Evolutionary conservation across 2,113 vertebrate species (phyloP).

Genomic region (Melanerpes aurifrons): DNA sequence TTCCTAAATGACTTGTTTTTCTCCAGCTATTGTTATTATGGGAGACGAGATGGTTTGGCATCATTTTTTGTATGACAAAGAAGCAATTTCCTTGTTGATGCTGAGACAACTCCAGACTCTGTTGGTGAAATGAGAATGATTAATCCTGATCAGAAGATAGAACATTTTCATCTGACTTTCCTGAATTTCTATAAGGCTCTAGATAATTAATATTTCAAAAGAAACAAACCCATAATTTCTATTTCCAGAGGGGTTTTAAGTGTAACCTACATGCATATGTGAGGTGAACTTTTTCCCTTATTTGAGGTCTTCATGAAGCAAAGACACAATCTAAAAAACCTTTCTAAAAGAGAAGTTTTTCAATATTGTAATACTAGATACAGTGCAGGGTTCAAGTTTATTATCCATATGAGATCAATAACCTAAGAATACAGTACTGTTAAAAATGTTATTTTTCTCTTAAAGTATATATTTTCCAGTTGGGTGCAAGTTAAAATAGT

Average conservation of each 20-base stretch:
- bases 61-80: not conserved
- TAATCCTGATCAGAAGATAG: not conserved
- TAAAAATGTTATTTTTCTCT: conserved; percentile 54
- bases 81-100: not conserved
- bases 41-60: not conserved
- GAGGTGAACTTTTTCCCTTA: not conserved
- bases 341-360: conserved; percentile 21
- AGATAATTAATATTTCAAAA: not conserved
- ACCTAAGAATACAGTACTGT: conserved; percentile 35
- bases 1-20: not conserved
- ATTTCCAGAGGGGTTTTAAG: not conserved
- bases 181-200: not conserved
- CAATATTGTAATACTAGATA: not conserved
- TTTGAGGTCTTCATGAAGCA: conserved; percentile 12
- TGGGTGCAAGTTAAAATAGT: conserved; percentile 44
- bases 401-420: conserved; percentile 45
- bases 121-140: not conserved
- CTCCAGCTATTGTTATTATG: not conserved
- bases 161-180: not conserved
- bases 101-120: not conserved
- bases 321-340: conserved; percentile 46
- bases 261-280: not conserved
- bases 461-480: conserved; percentile 57
- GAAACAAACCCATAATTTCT: not conserved
- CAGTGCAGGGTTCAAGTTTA: conserved; percentile 10